These are phyloP conservation scores for Chloebia gouldiae DNA, from an alignment of 2,113 vertebrate species.

Conservation along the genomic window DNA sequence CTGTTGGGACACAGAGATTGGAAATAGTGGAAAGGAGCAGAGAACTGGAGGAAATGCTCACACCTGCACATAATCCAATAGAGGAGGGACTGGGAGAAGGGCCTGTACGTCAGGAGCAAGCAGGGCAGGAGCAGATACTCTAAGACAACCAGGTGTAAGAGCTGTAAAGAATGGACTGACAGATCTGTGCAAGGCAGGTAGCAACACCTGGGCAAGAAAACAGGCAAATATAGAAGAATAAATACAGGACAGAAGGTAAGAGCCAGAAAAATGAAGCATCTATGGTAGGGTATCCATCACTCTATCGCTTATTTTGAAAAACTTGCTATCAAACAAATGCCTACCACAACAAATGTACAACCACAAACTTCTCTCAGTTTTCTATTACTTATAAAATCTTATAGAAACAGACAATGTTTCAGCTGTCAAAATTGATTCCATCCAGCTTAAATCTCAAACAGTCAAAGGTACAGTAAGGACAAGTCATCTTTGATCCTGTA, in stretches of 20 bases:
- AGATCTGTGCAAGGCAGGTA: not conserved
- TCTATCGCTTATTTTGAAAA: not conserved
- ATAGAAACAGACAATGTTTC: not conserved
- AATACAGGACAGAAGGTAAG: not conserved
- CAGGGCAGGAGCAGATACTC: not conserved
- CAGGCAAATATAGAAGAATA: not conserved
- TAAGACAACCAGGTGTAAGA: not conserved
- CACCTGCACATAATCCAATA: not conserved
- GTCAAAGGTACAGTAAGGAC: not conserved
- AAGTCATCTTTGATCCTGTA: not conserved
- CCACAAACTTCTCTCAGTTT: not conserved
- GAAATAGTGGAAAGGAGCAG: not conserved
- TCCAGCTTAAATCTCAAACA: not conserved
- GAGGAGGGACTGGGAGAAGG: not conserved
- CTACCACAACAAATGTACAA: not conserved
- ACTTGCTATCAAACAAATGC: not conserved
- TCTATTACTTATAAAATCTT: not conserved
- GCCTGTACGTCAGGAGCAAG: not conserved
- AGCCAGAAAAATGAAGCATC: not conserved
- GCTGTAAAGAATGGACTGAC: not conserved
- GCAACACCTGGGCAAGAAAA: not conserved
- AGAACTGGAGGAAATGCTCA: not conserved
- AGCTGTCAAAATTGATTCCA: not conserved
- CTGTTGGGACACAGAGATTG: not conserved
- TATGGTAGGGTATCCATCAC: not conserved